A percentile compares a stretch with the other conserved stretches of the same genome.
Conservation (phyloP, 1,140 invertebrate genomes). For the Proales similis region DNA sequence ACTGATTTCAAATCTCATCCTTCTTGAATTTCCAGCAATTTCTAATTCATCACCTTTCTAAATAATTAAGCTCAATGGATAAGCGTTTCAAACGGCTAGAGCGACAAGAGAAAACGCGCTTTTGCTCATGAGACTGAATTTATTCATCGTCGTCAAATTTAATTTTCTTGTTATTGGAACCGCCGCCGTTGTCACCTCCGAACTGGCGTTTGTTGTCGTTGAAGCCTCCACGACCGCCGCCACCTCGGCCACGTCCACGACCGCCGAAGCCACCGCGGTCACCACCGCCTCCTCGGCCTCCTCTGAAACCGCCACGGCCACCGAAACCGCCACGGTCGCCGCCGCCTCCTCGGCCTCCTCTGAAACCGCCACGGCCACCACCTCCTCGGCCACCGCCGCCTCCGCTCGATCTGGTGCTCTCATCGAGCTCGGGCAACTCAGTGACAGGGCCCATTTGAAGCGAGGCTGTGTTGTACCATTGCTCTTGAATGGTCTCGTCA, state of each 20-base stretch:
- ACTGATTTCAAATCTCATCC: no score
- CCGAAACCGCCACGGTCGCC: background rate
- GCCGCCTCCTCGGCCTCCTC: background rate
- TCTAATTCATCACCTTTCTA: no score
- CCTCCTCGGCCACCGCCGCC: background rate
- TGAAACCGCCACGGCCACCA: background rate
- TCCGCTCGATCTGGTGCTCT: background rate
- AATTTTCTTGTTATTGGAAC: slow-evolving; percentile 13
- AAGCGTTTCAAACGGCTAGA: no score
- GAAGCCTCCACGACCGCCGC: slow-evolving; percentile 24
- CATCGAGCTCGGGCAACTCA: slow-evolving; percentile 12
- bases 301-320: slow-evolving; percentile 2
- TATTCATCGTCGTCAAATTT: slow-evolving; percentile 21
- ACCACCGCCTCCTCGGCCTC: slow-evolving; percentile 4
- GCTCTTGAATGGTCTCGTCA: slow-evolving; percentile 24
- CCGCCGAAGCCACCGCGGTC: background rate
- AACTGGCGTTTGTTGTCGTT: background rate
- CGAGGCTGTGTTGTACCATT: slow-evolving; percentile 28
- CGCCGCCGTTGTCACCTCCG: background rate
- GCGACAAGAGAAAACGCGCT: no score
- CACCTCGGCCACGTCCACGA: background rate
- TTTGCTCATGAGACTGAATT: no score
- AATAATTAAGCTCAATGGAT: no score
- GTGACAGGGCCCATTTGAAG: slow-evolving; percentile 15
- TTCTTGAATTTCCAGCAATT: no score